Percentiles rank a stretch among this genome's conserved stretches.
phyloP scores from a whole-genome alignment of 2,888 invertebrate genomes.

The Agrotis ipsilon region DNA sequence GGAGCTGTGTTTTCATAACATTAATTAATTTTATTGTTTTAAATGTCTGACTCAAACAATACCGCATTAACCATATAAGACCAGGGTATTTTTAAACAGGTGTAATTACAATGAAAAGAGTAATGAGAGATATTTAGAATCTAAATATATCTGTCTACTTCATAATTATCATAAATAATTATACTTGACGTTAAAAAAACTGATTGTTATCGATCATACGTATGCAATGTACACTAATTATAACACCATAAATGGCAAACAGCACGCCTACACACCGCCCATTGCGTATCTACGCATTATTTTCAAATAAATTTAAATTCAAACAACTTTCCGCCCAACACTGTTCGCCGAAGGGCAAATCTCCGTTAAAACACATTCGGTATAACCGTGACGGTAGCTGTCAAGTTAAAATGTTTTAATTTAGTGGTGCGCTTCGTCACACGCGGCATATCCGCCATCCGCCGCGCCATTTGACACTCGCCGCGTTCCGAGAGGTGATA shows the following conservation, averaged over 20 bases:
- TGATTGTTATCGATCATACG: slow-evolving; percentile 40
- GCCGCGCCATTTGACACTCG: slow-evolving; percentile 84
- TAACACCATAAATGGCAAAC: slow-evolving; percentile 46
- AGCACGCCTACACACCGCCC: slow-evolving; percentile 56
- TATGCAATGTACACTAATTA: slow-evolving; percentile 53
- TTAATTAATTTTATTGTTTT: background rate
- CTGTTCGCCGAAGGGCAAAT: slow-evolving; percentile 74
- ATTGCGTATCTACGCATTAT: slow-evolving; percentile 58
- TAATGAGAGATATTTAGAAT: background rate
- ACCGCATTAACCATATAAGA: background rate
- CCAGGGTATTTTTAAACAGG: background rate
- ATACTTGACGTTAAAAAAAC: slow-evolving; percentile 24
- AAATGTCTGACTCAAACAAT: background rate
- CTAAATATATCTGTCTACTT: background rate
- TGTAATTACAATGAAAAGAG: background rate
- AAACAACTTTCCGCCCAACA: slow-evolving; percentile 60
- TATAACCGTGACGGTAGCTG: slow-evolving; percentile 83
- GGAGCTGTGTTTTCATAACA: slow-evolving; percentile 27
- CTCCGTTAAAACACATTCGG: slow-evolving; percentile 77
- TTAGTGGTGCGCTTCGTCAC: slow-evolving; percentile 85
- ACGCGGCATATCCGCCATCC: slow-evolving; percentile 77
- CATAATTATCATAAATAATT: slow-evolving; percentile 29
- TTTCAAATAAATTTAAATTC: slow-evolving; percentile 55
- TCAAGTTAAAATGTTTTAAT: slow-evolving; percentile 90
- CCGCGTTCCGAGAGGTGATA: slow-evolving; percentile 82